Base-by-base conservation (phyloP, 2,888 invertebrate species). In the Epinotia ramella region DNA sequence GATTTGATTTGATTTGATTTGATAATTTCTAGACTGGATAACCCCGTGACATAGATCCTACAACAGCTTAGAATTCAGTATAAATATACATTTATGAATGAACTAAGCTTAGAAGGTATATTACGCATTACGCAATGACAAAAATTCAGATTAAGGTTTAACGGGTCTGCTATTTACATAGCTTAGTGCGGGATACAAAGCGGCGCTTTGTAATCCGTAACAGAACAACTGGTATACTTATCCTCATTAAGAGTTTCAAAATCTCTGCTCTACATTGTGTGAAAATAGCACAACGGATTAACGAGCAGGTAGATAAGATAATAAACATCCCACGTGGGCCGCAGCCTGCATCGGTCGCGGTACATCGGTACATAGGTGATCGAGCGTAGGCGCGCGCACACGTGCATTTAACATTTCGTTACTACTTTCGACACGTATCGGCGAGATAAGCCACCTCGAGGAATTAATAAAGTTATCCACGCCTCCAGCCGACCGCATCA, bases 291-390 rank as follows among this genome's bases (percentile, higher is more conserved):
- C 88, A 87, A 80, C 81, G 84, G 86, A 88, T 89, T 88, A 88
- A 84, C 87, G 81, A 86, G 84, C 86, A 84, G 84, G 83, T 85
- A 88, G 91, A 93, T 92, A 90, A 92, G 90, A 93, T 92, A 92
- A 88, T 87, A 89, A 87, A 88, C 89, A 87, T 84, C 88, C 88
- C 88, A 92, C 91, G 88, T 89, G 89, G 81, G 79, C 75, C 76
- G 80, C 78, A 80, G 79, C 78, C 78, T 79, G 74, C 73, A 69
- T 53, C 60, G 73, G 66, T 53, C 53, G 66, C 66, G 46, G 66
- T 65, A 33, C 28, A 28, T 66, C 62, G 67, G 67, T 67, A 69
- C 69, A 64, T 69, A 53, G 33, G 40, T 60, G 73, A 71, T 68
- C 70, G 63, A 72, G 78, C 73, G 81, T 79, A 79, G 77, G 87